phyloP scores from a whole-genome alignment of 2,113 vertebrate genomes.

The Pantherophis guttatus region DNA sequence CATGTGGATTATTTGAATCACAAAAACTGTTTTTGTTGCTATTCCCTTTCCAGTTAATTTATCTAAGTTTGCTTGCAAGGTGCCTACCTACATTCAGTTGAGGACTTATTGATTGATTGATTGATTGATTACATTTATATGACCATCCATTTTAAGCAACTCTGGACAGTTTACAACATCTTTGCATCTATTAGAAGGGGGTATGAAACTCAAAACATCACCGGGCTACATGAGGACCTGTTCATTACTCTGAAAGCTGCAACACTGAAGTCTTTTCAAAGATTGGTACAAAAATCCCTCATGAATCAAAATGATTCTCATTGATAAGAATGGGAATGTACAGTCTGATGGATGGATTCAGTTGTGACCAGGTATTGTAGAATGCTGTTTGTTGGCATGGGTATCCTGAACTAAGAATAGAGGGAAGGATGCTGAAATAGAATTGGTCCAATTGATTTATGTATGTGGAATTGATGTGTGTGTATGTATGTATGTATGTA shows the following conservation, averaged over 20 bases:
- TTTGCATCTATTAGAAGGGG: background rate
- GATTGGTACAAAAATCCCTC: background rate
- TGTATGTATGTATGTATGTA: too few species aligned
- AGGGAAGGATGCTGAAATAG: background rate
- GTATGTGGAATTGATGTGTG: too few species aligned
- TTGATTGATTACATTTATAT: background rate
- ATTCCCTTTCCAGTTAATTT: background rate
- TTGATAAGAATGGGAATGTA: background rate
- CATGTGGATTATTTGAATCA: background rate
- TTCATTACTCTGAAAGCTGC: background rate
- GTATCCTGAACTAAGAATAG: background rate
- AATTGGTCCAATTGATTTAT: background rate
- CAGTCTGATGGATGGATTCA: background rate
- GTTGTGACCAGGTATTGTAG: background rate
- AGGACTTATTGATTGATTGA: background rate
- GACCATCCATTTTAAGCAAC: background rate
- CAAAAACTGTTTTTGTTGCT: background rate
- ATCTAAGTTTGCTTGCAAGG: background rate
- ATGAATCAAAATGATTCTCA: background rate
- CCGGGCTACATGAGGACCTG: background rate
- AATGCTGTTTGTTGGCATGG: background rate
- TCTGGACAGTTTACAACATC: background rate
- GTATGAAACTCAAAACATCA: background rate
- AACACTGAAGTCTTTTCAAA: background rate
- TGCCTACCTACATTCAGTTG: background rate